A percentile compares a stretch with the other conserved stretches of the same genome.
Evolutionary conservation across 92 coral and sea anemone genomes (phyloP).

Genomic region (Paramuricea clavata): DNA sequence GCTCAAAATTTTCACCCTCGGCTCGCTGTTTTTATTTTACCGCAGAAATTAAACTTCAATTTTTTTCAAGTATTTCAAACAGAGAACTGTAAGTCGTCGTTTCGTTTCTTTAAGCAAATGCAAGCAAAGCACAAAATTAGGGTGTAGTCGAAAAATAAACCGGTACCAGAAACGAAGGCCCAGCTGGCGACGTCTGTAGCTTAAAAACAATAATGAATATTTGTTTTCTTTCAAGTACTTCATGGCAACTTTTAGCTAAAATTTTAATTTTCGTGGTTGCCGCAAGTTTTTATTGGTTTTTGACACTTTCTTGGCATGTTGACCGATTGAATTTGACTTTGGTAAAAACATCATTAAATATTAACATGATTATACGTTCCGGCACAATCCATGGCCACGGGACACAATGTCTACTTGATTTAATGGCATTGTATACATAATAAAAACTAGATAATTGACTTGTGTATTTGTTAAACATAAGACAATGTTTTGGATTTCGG

Average conservation of each 20-base stretch:
- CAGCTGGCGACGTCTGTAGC: background rate
- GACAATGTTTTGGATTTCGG: background rate
- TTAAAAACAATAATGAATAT: no score
- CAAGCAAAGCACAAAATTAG: background rate
- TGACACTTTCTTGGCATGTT: background rate
- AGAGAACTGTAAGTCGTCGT: no score
- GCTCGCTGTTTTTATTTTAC: no score
- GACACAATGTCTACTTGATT: background rate
- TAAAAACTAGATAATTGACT: background rate
- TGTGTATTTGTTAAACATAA: background rate
- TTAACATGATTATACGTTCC: background rate
- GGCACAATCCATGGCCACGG: background rate
- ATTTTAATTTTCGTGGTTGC: background rate
- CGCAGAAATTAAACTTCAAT: no score
- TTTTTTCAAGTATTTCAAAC: no score
- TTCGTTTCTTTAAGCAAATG: background rate
- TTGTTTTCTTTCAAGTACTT: no score
- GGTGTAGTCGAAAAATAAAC: background rate
- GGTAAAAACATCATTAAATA: conserved; percentile 2
- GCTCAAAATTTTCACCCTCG: no score
- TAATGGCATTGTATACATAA: background rate
- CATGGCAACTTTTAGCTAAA: no score
- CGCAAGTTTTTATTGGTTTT: background rate
- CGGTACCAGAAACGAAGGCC: background rate
- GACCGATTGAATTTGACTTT: background rate